Evolutionary conservation across 2,113 vertebrate species (phyloP).

Genomic region (Lonchura striata): DNA sequence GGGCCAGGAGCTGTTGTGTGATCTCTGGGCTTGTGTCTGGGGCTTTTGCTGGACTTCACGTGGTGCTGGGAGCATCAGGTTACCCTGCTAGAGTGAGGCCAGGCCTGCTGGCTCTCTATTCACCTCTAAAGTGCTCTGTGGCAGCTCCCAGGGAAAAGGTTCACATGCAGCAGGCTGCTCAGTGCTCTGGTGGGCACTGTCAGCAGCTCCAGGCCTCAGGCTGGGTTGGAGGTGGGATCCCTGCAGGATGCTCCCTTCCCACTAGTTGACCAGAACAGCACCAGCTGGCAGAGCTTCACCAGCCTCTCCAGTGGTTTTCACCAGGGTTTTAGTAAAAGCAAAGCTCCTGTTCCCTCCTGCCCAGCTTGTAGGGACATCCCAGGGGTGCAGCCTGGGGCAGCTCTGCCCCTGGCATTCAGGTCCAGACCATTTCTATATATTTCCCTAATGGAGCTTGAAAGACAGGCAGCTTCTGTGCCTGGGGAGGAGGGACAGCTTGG

Average conservation of each 20-base stretch:
- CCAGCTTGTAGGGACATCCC: background rate
- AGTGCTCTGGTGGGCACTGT: accelerated
- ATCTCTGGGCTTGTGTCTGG: background rate
- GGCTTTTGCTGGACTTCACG: background rate
- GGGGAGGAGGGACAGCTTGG: background rate
- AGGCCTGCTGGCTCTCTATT: background rate
- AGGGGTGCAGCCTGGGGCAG: background rate
- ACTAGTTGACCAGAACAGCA: background rate
- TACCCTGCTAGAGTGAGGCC: background rate
- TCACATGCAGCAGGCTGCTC: background rate
- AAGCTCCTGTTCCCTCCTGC: background rate
- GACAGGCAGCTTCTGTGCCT: background rate
- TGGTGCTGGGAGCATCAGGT: background rate
- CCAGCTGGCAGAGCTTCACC: background rate
- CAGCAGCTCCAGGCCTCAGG: background rate
- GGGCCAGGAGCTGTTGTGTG: background rate
- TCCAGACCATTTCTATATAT: background rate
- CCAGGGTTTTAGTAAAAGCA: background rate
- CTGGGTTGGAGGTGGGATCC: background rate
- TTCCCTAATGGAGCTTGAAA: background rate
- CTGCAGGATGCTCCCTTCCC: background rate
- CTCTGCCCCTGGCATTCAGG: background rate
- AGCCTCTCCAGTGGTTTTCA: background rate
- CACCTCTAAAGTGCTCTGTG: background rate
- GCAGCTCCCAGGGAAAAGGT: background rate